phyloP scores from a whole-genome alignment of 2,113 vertebrate genomes.

The Prionailurus viverrinus region DNA sequence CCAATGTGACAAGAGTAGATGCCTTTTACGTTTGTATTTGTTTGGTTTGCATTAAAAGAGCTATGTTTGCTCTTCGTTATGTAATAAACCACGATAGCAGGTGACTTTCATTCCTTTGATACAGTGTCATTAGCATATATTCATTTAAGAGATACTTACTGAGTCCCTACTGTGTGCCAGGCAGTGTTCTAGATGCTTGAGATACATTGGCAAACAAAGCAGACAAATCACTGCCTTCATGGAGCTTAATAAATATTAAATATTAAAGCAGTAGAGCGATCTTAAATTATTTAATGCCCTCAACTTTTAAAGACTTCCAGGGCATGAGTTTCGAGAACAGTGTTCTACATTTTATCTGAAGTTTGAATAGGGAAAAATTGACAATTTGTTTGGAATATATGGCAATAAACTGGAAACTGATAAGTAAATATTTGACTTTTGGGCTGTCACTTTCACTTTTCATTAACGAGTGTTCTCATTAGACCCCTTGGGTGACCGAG shows the following conservation, averaged over 20 bases:
- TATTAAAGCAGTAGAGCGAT: not conserved
- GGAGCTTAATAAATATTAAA: slow-evolving; percentile 29
- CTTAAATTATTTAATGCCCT: slow-evolving; percentile 43
- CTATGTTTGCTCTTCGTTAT: not conserved
- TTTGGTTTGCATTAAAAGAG: slow-evolving; percentile 29
- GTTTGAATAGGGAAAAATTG: slow-evolving; percentile 11
- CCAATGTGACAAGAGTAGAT: not conserved
- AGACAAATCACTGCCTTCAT: not conserved
- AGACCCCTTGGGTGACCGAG: not conserved
- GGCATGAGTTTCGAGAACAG: not conserved
- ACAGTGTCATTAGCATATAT: not conserved
- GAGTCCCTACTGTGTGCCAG: not conserved
- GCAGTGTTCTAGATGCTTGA: slow-evolving; percentile 15
- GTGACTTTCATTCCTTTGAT: slow-evolving; percentile 62
- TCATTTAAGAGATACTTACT: not conserved
- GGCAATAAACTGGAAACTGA: slow-evolving; percentile 6
- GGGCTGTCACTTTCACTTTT: slow-evolving; percentile 28
- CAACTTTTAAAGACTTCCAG: slow-evolving; percentile 10
- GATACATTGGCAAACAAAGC: slow-evolving; percentile 22
- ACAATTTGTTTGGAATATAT: slow-evolving; percentile 5
- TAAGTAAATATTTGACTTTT: slow-evolving; percentile 31
- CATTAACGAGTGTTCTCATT: not conserved
- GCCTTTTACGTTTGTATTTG: not conserved
- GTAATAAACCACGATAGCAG: slow-evolving; percentile 22
- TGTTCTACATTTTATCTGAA: slow-evolving; percentile 45